phyloP scores from a whole-genome alignment of 2,113 vertebrate species.

The Ceuthmochares aereus region DNA sequence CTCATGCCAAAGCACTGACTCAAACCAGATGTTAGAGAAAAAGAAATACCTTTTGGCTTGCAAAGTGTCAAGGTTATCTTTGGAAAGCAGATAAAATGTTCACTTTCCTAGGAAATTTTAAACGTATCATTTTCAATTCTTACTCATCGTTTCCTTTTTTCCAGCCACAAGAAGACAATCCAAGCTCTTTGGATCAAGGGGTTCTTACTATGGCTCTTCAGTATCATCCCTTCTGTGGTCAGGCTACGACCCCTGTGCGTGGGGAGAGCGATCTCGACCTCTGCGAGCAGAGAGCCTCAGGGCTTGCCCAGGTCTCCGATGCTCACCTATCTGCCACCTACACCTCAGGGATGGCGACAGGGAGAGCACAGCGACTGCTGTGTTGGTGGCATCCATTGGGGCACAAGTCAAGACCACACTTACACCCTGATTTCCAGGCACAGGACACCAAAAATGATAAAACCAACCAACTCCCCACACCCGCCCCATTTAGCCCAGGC shows the following conservation, averaged over 20 bases:
- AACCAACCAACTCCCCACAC: neutral
- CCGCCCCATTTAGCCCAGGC: neutral
- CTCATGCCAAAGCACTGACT: constrained; percentile 45
- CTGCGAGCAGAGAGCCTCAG: no score
- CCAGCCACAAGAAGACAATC: neutral
- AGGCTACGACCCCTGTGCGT: accelerated
- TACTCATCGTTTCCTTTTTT: neutral
- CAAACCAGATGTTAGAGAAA: constrained; percentile 20
- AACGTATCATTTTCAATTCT: neutral
- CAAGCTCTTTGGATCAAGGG: neutral
- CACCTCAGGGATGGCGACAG: neutral
- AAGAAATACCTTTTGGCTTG: constrained; percentile 54
- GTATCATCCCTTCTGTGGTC: accelerated
- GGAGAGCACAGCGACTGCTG: neutral
- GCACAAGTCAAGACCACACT: neutral
- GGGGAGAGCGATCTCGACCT: neutral
- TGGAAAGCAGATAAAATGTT: constrained; percentile 48
- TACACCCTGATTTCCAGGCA: neutral
- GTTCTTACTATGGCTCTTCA: neutral
- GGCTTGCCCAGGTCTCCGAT: neutral
- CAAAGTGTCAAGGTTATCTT: constrained; percentile 48
- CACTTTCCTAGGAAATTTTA: constrained; percentile 44
- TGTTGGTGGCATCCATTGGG: accelerated
- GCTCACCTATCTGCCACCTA: neutral
- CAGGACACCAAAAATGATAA: neutral